Evolutionary conservation across 2,113 vertebrate species (phyloP).

Genomic region (Ifrita kowaldi): DNA sequence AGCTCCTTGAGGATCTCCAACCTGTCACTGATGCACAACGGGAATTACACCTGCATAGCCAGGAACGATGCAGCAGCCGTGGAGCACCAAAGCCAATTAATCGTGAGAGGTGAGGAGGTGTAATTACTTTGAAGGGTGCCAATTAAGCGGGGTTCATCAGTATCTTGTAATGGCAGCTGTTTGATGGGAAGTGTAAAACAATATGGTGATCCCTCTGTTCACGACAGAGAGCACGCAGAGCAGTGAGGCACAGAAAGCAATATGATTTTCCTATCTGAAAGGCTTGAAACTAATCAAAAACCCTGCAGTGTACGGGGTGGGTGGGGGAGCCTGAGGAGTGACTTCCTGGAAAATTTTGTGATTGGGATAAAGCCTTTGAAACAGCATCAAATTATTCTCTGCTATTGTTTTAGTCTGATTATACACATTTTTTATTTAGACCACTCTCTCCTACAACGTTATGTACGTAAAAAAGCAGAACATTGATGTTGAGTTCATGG

Average conservation of each 20-base stretch:
- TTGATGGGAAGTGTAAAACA: neutral
- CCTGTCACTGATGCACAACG: constrained; percentile 94
- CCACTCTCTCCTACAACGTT: neutral
- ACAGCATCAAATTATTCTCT: neutral
- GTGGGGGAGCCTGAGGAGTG: neutral
- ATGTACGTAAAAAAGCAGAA: neutral
- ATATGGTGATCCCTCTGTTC: neutral
- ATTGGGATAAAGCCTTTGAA: neutral
- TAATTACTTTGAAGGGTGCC: neutral
- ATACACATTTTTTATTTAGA: neutral
- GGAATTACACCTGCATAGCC: constrained; percentile 98
- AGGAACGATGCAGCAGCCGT: constrained; percentile 92
- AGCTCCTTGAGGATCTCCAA: constrained; percentile 96
- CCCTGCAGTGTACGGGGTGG: neutral
- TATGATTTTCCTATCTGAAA: neutral
- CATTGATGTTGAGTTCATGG: neutral
- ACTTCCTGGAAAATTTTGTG: neutral
- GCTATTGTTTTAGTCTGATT: neutral
- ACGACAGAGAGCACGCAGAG: neutral
- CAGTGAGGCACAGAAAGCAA: neutral
- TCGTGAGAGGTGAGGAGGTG: constrained; percentile 87
- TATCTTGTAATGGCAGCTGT: neutral
- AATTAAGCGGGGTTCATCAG: neutral
- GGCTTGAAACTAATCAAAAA: neutral
- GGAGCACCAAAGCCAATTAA: constrained; percentile 95